Conservation (phyloP, 2,888 invertebrate genomes). For the Hypercompe scribonia region DNA sequence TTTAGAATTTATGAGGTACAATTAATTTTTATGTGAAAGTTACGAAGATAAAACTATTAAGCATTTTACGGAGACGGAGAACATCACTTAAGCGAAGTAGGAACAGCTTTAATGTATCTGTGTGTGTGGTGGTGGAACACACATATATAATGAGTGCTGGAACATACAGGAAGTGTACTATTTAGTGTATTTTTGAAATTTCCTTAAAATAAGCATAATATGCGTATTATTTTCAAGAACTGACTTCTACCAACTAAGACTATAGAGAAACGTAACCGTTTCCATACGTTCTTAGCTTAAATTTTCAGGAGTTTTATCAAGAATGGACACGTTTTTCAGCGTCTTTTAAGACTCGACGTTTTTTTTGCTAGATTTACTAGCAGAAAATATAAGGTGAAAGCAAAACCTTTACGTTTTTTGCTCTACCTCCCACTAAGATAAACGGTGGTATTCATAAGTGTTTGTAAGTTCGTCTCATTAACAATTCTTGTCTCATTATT, state of each 20-base stretch:
- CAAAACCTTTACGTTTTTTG: neutral
- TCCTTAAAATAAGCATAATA: too few relatives aligned
- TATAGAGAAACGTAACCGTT: neutral
- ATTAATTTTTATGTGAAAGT: slow-evolving; percentile 9
- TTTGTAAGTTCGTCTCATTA: neutral
- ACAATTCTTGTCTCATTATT: neutral
- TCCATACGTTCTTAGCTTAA: too few relatives aligned
- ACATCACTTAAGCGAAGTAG: neutral
- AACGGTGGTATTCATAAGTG: neutral
- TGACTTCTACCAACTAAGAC: neutral
- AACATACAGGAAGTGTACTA: too few relatives aligned
- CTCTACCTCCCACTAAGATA: neutral
- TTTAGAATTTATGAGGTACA: too few relatives aligned
- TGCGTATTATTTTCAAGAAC: too few relatives aligned
- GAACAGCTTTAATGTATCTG: neutral
- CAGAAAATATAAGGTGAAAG: neutral
- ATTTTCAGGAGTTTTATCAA: too few relatives aligned
- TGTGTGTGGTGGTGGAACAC: too few relatives aligned
- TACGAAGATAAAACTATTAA: neutral
- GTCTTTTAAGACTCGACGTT: too few relatives aligned
- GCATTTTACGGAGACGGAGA: neutral
- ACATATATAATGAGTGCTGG: too few relatives aligned
- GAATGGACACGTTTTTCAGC: too few relatives aligned
- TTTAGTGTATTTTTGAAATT: too few relatives aligned
- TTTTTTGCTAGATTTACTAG: too few relatives aligned